Evolutionary conservation across 2,797 vertebrate genomes (phyloP), one percentile per base, ranked within the genome.

Genomic region (Ibycter americanus): DNA sequence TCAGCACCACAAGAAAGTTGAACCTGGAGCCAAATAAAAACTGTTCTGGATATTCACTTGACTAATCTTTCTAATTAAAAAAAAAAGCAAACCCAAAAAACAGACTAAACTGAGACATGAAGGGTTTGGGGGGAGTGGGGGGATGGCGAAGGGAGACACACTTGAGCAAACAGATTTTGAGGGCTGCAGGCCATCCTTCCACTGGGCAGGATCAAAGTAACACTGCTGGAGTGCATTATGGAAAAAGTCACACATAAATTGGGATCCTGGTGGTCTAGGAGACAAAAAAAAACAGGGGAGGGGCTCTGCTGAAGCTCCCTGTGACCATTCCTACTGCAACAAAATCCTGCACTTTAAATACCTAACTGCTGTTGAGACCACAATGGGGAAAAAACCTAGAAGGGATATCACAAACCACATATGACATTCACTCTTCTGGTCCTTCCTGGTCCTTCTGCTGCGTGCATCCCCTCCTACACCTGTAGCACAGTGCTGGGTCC

Each of bases 401-500:
- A 16, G 46, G 36, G 65, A 72, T 11, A 44, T 23, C 20, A 67
- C 23, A 61, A 72, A 42, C 20, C 3, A 0, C 12, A 7, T 15
- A 12, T 4, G 34, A 49, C 20, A 38, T 59, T n/a, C 40, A 22
- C 19, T 61, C 16, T 31, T 92, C 42, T 22, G 38, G 65, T 36
- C 71, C 40, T 66, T 58, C 44, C 16, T 12, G 4, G 23, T 15
- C 8, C 51, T 65, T 17, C 38, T 44, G 21, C 49, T 25, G 19
- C 17, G 16, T 25, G 36, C 8, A 13, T 38, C 42, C 36, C 21
- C 42, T 58, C 27, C 65, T 23, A 44, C 14, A 40, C 3, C 46
- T 47, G 62, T 1, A 2, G 62, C 71, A 27, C n/a, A 52, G 61
- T 1, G 0, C 42, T 52, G 66, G 27, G 38, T 46, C 52, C 0